Evolutionary conservation across 1,140 invertebrate genomes (phyloP), one percentile per base, ranked within the genome.

Genomic region (Platyura marginata): DNA sequence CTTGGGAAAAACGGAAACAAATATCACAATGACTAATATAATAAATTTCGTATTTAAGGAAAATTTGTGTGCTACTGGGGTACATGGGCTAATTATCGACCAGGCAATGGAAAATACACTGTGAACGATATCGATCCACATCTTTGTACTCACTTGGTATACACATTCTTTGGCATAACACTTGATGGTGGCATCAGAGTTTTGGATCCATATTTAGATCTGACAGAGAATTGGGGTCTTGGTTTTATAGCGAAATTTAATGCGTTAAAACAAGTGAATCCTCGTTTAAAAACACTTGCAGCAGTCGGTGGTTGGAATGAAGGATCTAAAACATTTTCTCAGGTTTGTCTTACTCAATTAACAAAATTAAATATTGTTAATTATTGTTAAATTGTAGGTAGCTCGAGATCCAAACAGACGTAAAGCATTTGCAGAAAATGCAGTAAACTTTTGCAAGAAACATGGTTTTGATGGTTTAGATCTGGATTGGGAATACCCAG

Each of bases 401-500:
- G 74, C 68, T 4, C 56, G 49, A 2, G 62, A 67, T 43, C 44
- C 68, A 5, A 48, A 38, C 1, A 49, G 56, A n/a, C 67, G 81
- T 6, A 53, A 61, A 1, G 63, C 50, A n/a, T 79, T 85, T 42
- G 67, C 76, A 6, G 45, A 67, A 2, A 73, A 69, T 44, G 66
- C 71, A 1, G 59, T 80, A 0, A 46, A 61, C 1, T 77, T 79
- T 47, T 41, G 79, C 0, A 54, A 61, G 42, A 68, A 66, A n/a
- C 69, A 83, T 50, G 63, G 68, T 5, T 87, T 89, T 44, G 79
- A 88, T 59, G 84, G 84, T 0, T 64, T 89, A 1, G 82, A 88
- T 53, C 16, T 88, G 11, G 81, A 87, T 53, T 87, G 82, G 82
- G 81, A 87, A 46, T 85, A 84, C 51, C 82, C 81, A 0, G 69